Evolutionary conservation across 1,140 invertebrate species (phyloP).

Genomic region (Papilio dardanus): DNA sequence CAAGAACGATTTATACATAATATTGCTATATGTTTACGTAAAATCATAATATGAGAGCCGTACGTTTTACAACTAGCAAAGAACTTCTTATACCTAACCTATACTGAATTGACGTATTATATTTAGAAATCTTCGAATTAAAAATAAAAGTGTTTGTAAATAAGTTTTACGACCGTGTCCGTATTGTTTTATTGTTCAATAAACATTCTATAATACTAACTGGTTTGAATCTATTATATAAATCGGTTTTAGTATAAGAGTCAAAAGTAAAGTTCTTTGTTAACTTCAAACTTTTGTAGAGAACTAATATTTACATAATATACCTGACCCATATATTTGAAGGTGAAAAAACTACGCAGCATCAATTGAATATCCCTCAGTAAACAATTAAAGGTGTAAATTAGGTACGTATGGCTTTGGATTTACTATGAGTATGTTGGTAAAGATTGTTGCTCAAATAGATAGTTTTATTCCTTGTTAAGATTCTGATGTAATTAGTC

Average conservation of each 20-base stretch:
- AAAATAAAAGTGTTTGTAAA: neutral
- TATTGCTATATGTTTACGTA: constrained; percentile 27
- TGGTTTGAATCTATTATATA: neutral
- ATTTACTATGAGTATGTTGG: no score
- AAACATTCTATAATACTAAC: neutral
- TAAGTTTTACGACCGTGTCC: neutral
- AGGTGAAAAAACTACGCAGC: constrained; percentile 1
- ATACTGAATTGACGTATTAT: constrained; percentile 1
- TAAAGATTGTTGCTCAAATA: no score
- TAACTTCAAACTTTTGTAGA: neutral
- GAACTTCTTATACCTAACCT: neutral
- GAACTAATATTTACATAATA: neutral
- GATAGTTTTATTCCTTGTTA: no score
- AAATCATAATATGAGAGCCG: neutral
- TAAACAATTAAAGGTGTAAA: no score
- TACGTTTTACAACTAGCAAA: neutral
- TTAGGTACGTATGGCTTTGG: no score
- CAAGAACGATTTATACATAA: constrained; percentile 44
- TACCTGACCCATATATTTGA: neutral
- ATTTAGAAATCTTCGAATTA: constrained; percentile 9
- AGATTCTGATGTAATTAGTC: no score
- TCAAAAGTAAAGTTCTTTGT: neutral
- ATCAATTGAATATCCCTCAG: neutral
- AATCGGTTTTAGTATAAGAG: neutral
- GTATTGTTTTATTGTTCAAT: neutral